Evolutionary conservation across 2,113 vertebrate genomes (phyloP).

Genomic region (Elaphurus davidianus): DNA sequence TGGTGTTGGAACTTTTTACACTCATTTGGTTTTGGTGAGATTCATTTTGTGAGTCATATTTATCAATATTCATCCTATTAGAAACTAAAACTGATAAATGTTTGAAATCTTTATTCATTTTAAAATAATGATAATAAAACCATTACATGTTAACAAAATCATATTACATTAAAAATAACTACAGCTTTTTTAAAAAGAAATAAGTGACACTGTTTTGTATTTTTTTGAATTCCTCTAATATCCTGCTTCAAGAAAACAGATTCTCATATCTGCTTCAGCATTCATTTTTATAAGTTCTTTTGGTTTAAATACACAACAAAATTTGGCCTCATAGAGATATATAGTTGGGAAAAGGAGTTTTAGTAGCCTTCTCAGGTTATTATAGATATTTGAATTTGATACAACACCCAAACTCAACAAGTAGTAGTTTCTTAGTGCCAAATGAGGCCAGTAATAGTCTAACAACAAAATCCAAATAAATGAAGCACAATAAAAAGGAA

Average conservation of each 20-base stretch:
- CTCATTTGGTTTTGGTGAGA: background rate
- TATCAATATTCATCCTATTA: background rate
- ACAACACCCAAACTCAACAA: background rate
- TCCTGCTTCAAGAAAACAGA: background rate
- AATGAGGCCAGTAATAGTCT: background rate
- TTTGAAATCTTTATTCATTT: background rate
- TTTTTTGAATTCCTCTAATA: background rate
- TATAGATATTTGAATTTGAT: background rate
- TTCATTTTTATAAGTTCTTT: background rate
- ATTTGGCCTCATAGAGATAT: background rate
- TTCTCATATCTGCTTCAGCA: background rate
- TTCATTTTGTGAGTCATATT: background rate
- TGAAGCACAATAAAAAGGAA: background rate
- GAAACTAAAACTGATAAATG: background rate
- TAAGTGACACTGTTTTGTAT: background rate
- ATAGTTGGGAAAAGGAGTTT: background rate
- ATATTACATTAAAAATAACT: background rate
- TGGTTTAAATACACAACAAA: background rate
- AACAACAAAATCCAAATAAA: background rate
- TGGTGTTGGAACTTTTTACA: background rate
- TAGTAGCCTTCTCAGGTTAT: background rate
- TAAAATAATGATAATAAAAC: background rate
- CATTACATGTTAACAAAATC: background rate
- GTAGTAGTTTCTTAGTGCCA: background rate
- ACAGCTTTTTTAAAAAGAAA: background rate